These are phyloP conservation scores for Drosophila leontia DNA, from an alignment of 1,140 invertebrate genomes.

Conservation along the genomic window DNA sequence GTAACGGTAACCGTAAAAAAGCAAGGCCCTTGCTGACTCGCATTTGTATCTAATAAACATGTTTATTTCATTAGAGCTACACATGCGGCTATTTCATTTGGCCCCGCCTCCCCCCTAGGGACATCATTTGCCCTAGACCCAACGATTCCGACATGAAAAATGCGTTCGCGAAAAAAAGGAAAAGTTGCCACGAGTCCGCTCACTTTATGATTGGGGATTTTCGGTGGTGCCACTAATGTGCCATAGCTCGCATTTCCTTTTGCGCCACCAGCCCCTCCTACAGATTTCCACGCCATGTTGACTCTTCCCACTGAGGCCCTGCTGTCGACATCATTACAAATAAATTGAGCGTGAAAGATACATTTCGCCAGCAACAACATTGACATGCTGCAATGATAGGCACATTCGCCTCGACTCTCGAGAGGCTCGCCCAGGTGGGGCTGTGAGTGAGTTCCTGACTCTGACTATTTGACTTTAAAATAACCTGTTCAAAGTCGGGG, in stretches of 20 bases:
- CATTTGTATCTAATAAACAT: conserved; percentile 80
- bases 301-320: conserved; percentile 46
- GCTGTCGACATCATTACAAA: conserved; percentile 79
- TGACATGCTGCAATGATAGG: conserved; percentile 66
- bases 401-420: conserved; percentile 26
- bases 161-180: conserved; percentile 72
- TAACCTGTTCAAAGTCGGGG: not conserved
- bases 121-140: conserved; percentile 72
- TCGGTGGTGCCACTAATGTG: conserved; percentile 71
- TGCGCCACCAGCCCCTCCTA: not conserved
- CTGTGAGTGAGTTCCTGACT: not conserved
- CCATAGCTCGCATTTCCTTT: conserved; percentile 48
- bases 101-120: conserved; percentile 45
- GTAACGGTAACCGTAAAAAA: conserved; percentile 10
- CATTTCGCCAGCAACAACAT: conserved; percentile 63
- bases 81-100: conserved; percentile 64
- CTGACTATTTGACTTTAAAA: conserved; percentile 55
- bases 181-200: conserved; percentile 56
- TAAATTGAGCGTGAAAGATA: conserved; percentile 82
- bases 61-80: conserved; percentile 81
- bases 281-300: conserved; percentile 40
- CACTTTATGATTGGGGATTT: conserved; percentile 79
- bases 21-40: conserved; percentile 48
- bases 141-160: conserved; percentile 79
- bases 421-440: conserved; percentile 17